These are phyloP conservation scores for Eremobia ochroleuca DNA, from an alignment of 2,888 invertebrate species.

Conservation along the genomic window DNA sequence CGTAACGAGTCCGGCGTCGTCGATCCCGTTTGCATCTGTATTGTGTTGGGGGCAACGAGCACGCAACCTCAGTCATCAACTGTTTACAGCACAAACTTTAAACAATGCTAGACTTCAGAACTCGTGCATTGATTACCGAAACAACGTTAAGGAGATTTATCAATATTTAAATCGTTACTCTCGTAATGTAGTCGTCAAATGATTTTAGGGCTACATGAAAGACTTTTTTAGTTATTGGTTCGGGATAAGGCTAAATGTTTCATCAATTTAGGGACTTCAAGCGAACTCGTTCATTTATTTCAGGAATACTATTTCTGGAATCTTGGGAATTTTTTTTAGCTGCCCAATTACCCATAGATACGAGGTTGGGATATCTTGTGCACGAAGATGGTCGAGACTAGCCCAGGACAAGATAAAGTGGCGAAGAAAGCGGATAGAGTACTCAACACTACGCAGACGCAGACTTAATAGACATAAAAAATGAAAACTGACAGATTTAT, in stretches of 20 bases:
- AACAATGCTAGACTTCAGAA: conserved; percentile 58
- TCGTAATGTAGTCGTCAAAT: conserved; percentile 29
- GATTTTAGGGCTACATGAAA: conserved; percentile 32
- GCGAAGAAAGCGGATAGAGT: neutral
- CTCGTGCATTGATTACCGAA: conserved; percentile 42
- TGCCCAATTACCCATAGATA: neutral
- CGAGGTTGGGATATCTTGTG: conserved; percentile 1
- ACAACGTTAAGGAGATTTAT: conserved; percentile 31
- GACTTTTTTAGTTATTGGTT: conserved; percentile 28
- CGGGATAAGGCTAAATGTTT: conserved; percentile 17
- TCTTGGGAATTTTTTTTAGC: neutral
- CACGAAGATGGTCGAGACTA: neutral
- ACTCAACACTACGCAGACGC: neutral
- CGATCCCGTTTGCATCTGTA: conserved; percentile 82
- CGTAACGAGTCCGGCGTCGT: conserved; percentile 82
- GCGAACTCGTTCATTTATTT: conserved; percentile 17
- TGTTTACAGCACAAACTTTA: conserved; percentile 65
- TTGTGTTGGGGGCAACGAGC: conserved; percentile 79
- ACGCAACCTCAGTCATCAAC: conserved; percentile 73
- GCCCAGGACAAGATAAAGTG: conserved; percentile 1
- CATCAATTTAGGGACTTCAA: conserved; percentile 28
- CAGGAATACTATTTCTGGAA: conserved; percentile 27
- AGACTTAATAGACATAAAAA: neutral
- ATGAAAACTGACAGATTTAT: neutral
- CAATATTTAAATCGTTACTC: conserved; percentile 46